Conservation (phyloP, 2,797 vertebrate species). For the Pterois miles region DNA sequence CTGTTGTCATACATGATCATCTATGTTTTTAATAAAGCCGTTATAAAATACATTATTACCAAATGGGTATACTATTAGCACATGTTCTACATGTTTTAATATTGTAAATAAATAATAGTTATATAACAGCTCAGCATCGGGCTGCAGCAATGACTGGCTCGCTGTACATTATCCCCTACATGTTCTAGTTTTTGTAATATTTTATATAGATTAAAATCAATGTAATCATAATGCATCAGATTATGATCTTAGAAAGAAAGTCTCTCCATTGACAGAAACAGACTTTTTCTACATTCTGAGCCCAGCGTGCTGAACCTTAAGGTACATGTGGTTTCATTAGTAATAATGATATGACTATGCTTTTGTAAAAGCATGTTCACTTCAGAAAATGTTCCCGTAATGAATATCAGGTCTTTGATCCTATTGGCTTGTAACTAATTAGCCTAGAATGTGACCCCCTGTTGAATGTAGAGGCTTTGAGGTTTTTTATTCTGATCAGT, state of each 20-base stretch:
- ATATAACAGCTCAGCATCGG: too few species aligned
- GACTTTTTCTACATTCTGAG: background rate
- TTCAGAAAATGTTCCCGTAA: conserved; percentile 1
- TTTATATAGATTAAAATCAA: background rate
- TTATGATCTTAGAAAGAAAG: background rate
- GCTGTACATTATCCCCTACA: too few species aligned
- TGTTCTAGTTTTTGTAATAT: background rate
- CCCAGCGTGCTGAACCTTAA: background rate
- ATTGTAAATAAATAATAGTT: background rate
- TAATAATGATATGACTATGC: background rate
- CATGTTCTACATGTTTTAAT: background rate
- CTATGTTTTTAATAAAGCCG: conserved; percentile 40
- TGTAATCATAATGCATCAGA: background rate
- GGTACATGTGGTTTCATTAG: background rate
- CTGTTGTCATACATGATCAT: conserved; percentile 7
- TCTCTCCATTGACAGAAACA: background rate
- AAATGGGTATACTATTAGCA: background rate
- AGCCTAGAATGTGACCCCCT: background rate
- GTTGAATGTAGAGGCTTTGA: background rate
- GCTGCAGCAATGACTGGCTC: too few species aligned
- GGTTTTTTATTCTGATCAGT: background rate
- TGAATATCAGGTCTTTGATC: conserved; percentile 9
- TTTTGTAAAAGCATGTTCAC: conserved; percentile 3
- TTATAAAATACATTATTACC: background rate
- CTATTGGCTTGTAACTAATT: conserved; percentile 34